phyloP scores from a whole-genome alignment of 2,888 invertebrate genomes.

The Uropetala carovei region DNA sequence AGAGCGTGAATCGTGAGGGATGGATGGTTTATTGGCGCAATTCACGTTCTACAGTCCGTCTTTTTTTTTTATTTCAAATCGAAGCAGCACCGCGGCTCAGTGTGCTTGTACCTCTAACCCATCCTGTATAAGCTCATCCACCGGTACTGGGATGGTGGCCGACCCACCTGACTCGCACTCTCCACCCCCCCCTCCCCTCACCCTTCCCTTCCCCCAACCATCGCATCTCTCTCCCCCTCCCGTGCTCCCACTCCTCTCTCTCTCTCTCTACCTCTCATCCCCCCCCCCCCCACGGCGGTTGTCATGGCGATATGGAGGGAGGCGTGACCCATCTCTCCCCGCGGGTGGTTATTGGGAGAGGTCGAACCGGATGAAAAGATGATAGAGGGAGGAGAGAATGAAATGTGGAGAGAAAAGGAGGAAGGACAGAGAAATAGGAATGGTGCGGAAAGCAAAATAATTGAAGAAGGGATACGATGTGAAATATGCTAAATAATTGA shows the following conservation, averaged over 20 bases:
- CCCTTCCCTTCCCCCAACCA: neutral
- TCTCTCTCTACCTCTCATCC: neutral
- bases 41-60: conserved; percentile 62
- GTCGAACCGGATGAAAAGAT: conserved; percentile 46
- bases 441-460: conserved; percentile 9
- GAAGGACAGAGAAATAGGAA: neutral
- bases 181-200: neutral
- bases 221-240: neutral
- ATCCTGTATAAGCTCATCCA: conserved; percentile 7
- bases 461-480: neutral
- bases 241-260: neutral
- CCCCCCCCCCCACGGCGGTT: conserved; percentile 30
- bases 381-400: neutral
- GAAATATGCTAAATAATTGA: neutral
- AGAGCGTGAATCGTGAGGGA: conserved; percentile 53
- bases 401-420: neutral
- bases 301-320: conserved; percentile 56
- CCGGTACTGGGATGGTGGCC: neutral
- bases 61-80: conserved; percentile 53
- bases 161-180: conserved; percentile 1
- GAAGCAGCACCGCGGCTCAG: conserved; percentile 31
- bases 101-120: conserved; percentile 3
- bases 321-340: conserved; percentile 58
- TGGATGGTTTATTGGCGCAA: conserved; percentile 64
- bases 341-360: conserved; percentile 61